phyloP scores from a whole-genome alignment of 2,888 invertebrate species.

The Polymixis flavicincta region DNA sequence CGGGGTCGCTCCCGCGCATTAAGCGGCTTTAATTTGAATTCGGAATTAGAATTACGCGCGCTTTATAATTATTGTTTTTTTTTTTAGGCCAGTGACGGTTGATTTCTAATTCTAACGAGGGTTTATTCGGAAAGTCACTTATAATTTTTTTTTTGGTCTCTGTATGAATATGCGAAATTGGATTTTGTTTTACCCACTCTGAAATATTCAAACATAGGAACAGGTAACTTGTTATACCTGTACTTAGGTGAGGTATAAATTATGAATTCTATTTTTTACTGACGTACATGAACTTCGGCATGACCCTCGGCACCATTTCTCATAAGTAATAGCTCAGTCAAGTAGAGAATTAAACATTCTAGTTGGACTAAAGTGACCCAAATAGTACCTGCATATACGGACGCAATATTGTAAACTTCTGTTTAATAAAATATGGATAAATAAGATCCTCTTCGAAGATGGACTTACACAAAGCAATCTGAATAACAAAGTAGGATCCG shows the following conservation, averaged over 20 bases:
- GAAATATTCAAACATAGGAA: constrained; percentile 55
- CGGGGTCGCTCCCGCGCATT: constrained; percentile 90
- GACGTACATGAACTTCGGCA: too few species aligned
- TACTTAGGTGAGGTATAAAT: constrained; percentile 21
- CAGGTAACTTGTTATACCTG: constrained; percentile 37
- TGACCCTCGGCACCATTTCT: constrained; percentile 11
- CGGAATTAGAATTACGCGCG: constrained; percentile 91
- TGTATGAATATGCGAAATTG: constrained; percentile 64
- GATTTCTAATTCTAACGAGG: constrained; percentile 87
- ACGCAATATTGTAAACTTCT: constrained; percentile 9
- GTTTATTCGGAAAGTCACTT: constrained; percentile 77
- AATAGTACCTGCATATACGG: constrained; percentile 22
- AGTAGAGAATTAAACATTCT: constrained; percentile 32
- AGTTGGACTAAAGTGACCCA: constrained; percentile 35
- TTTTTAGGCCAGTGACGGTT: constrained; percentile 84
- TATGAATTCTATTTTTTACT: constrained; percentile 39
- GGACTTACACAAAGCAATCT: constrained; percentile 36
- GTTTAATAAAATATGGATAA: constrained; percentile 23
- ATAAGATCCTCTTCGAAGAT: constrained; percentile 25
- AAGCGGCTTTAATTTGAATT: constrained; percentile 91
- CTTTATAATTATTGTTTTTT: constrained; percentile 90
- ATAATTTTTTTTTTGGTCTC: constrained; percentile 67
- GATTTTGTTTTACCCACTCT: constrained; percentile 58
- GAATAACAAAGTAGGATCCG: constrained; percentile 29
- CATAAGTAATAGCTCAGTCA: constrained; percentile 5